These are phyloP conservation scores for Mallateleia sp. DNA, from an alignment of 2,888 invertebrate genomes.

Conservation along the genomic window DNA sequence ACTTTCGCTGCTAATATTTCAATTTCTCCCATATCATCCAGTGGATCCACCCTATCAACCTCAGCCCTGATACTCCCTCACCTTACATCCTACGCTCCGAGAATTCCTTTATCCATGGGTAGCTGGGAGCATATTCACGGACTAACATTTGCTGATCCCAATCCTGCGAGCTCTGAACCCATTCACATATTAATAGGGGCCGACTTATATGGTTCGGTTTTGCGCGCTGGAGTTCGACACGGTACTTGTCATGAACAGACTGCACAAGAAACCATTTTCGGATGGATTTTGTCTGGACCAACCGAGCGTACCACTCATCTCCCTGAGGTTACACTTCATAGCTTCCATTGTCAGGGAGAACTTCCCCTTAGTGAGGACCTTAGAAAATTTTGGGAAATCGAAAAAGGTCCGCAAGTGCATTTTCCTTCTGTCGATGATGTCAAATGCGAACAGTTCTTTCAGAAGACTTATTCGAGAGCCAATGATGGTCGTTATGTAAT, in stretches of 20 bases:
- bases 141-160: constrained; percentile 34
- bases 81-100: constrained; percentile 25
- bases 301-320: no score
- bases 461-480: no score
- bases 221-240: constrained; percentile 8
- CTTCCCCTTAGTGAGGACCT: no score
- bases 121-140: not conserved
- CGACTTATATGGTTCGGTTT: constrained; percentile 19
- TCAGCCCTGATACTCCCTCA: not conserved
- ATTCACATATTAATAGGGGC: constrained; percentile 18
- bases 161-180: constrained; percentile 2
- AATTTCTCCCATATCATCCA: not conserved
- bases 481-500: no score
- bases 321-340: no score
- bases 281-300: no score
- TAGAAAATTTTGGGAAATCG: no score
- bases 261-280: no score
- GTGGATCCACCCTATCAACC: not conserved
- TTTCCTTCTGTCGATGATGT: no score
- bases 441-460: no score
- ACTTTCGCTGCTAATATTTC: not conserved
- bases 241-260: not conserved
- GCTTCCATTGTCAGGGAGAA: no score
- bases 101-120: not conserved
- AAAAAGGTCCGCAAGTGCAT: no score